Percentiles rank a stretch among this genome's conserved stretches.
These are phyloP conservation scores for Ranitomeya imitator DNA, from an alignment of 2,113 vertebrate species.

Conservation along the genomic window DNA sequence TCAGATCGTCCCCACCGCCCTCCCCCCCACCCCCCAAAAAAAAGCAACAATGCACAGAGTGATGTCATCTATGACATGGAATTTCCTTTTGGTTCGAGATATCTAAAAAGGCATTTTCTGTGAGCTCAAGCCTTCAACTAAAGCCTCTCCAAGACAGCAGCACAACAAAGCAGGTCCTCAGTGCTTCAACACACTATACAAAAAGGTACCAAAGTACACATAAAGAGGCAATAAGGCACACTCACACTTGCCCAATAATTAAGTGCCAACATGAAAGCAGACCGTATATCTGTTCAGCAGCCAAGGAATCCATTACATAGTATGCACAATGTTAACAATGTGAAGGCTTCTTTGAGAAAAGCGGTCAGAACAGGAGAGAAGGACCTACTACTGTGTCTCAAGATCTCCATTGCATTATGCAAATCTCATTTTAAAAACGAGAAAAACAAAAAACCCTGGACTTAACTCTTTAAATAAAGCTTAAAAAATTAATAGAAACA, in stretches of 20 bases:
- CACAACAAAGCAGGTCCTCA: slow-evolving; percentile 25
- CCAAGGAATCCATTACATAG: slow-evolving; percentile 37
- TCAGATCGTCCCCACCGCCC: background rate
- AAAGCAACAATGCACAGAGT: background rate
- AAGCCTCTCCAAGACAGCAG: slow-evolving; percentile 23
- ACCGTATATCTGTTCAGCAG: slow-evolving; percentile 31
- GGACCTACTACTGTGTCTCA: background rate
- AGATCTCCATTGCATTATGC: background rate
- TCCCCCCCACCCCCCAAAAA: background rate
- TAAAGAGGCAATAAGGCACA: slow-evolving; percentile 48
- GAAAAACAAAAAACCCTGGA: background rate
- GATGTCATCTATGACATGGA: slow-evolving; percentile 29
- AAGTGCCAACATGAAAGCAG: slow-evolving; percentile 16
- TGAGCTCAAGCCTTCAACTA: slow-evolving; percentile 9
- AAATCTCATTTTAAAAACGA: background rate
- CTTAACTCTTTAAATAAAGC: background rate
- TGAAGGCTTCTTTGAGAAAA: slow-evolving; percentile 3
- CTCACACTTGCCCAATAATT: slow-evolving; percentile 39
- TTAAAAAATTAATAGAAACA: background rate
- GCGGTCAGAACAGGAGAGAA: background rate
- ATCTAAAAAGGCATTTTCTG: slow-evolving; percentile 37
- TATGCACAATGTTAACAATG: background rate
- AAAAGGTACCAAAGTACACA: slow-evolving; percentile 35
- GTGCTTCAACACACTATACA: slow-evolving; percentile 45
- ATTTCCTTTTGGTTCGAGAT: slow-evolving; percentile 31